Base-by-base conservation (phyloP, 1,140 invertebrate genomes). In the Vanessa tameamea region DNA sequence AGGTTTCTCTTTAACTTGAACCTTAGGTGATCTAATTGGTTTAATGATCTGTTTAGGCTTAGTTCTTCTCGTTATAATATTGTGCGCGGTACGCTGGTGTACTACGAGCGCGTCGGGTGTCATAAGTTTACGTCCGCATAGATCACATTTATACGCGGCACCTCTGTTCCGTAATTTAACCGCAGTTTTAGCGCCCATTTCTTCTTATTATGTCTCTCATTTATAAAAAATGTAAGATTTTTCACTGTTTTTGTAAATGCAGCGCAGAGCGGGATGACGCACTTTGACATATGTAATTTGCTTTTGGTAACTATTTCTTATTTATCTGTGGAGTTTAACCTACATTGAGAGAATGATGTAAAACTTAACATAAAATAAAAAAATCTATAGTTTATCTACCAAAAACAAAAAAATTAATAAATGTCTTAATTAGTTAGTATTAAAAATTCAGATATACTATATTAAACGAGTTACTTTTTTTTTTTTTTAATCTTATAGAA, bases 151-250 rank as follows among this genome's bases (percentile, higher is more conserved):
- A 31, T 71, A 83, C 9, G 79, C 75, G 9, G 55, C 64, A 43
- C 53, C 72, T 53, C 82, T 78, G 4, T 77, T 70, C 59, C 81
- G 83, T 48, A 81, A 55, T 53, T 78, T 83, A 31, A 72, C 74
- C 26, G 82, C 72, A 51, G 80, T 66, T 82, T 83, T 86, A 9
- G 82, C 79, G 16, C 83, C 84, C 83, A 88, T 88, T 74, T 80
- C 61, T 55, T 31, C 20, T 23, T 69, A 69, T 48, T 16, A 14
- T 63, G 43, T 64, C 31, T 61, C 26, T 61, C 72, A 69, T 64
- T 72, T 23, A 72, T 64, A 59, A 64, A 71, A 73, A 61, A 66
- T 51, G 26, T 55, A 70, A 53, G 48, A 23, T 9, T 61, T 68
- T 31, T 69, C 53, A 20, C 14, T 20, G 67, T 70, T 63, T 70